Conservation (phyloP, 2,797 vertebrate species). For the Ispidina lecontei region DNA sequence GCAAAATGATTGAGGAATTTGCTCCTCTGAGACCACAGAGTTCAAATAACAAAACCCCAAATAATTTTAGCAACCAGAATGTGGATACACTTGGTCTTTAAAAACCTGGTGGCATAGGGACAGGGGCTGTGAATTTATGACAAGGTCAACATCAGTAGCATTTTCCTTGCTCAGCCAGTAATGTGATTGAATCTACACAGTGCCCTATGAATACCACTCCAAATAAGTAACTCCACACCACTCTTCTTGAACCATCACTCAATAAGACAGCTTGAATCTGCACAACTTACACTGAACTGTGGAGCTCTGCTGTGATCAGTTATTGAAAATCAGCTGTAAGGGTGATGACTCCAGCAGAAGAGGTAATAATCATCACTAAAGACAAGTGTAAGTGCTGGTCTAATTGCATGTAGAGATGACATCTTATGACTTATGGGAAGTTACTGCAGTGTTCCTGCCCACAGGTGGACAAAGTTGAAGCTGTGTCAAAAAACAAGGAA, state of each 20-base stretch:
- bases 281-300: background rate
- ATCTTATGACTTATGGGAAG: background rate
- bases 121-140: background rate
- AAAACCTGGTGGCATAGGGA: background rate
- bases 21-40: background rate
- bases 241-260: background rate
- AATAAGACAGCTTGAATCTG: background rate
- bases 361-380: background rate
- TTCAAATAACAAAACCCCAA: background rate
- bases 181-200: background rate
- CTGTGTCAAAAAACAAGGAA: background rate
- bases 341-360: background rate
- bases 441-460: background rate
- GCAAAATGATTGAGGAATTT: slow-evolving; percentile 16
- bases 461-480: background rate
- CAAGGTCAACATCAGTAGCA: background rate
- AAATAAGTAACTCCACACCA: background rate
- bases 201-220: background rate
- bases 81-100: background rate
- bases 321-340: background rate
- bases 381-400: background rate
- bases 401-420: background rate
- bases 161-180: background rate
- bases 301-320: background rate
- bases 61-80: background rate